A percentile compares a stretch with the other conserved stretches of the same genome.
These are phyloP conservation scores for Melanotaenia nigrans DNA, from an alignment of 2,797 vertebrate species.

Conservation along the genomic window DNA sequence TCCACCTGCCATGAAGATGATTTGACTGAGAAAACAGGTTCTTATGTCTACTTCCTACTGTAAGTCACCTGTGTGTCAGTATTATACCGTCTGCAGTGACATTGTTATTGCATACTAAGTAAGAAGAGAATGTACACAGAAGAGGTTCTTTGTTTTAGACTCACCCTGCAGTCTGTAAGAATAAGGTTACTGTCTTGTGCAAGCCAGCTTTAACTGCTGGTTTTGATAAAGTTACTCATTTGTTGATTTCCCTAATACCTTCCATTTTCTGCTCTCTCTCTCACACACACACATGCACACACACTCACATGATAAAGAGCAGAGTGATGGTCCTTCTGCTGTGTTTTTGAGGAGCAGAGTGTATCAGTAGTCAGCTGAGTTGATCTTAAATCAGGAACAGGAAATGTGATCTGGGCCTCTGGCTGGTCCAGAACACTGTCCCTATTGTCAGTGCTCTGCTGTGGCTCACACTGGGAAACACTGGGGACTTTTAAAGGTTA, in stretches of 20 bases:
- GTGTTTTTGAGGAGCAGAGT: constrained; percentile 58
- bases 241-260: constrained; percentile 21
- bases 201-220: constrained; percentile 23
- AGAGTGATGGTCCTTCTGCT: constrained; percentile 39
- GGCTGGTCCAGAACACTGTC: constrained; percentile 72
- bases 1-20: constrained; percentile 5
- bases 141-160: constrained; percentile 51
- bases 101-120: constrained; percentile 37
- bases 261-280: constrained; percentile 7
- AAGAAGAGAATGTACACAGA: constrained; percentile 41
- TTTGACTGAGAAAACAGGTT: constrained; percentile 52
- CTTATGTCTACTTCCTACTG: constrained; percentile 43
- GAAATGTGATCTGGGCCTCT: constrained; percentile 77
- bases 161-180: constrained; percentile 44
- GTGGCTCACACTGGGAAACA: constrained; percentile 69
- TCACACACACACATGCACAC: constrained; percentile 11
- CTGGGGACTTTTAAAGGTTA: constrained; percentile 78
- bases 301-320: constrained; percentile 33
- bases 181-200: constrained; percentile 43
- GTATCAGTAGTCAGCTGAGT: constrained; percentile 78
- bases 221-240: constrained; percentile 42
- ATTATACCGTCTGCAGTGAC: constrained; percentile 13
- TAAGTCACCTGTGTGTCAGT: constrained; percentile 11
- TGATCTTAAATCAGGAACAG: constrained; percentile 82
- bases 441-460: constrained; percentile 72